Conservation (phyloP, 2,888 invertebrate genomes). For the Megamerina dolium region DNA sequence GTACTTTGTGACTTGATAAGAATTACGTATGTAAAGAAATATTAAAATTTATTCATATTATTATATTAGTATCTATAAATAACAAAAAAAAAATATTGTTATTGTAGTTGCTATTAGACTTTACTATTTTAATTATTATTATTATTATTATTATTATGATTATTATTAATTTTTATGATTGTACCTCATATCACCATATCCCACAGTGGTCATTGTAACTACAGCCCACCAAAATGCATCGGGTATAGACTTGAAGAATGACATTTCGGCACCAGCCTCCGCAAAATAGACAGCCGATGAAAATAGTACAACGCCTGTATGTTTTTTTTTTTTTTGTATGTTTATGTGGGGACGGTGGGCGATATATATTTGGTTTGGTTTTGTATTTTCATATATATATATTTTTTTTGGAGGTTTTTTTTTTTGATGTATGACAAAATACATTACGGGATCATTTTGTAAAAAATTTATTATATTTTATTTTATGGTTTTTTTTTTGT, state of each 20-base stretch:
- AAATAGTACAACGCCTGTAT: conserved; percentile 95
- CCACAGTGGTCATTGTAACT: conserved; percentile 99
- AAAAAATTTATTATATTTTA: too few relatives aligned
- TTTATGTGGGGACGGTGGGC: neutral
- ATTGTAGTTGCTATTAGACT: neutral
- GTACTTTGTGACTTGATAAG: too few relatives aligned
- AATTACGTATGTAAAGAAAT: too few relatives aligned
- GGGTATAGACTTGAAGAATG: conserved; percentile 99
- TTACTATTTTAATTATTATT: neutral
- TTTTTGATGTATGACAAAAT: too few relatives aligned
- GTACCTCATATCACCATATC: conserved; percentile 99
- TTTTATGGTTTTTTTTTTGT: too few relatives aligned
- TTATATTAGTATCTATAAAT: too few relatives aligned
- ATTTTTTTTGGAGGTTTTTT: neutral
- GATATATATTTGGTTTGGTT: neutral
- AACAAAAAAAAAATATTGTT: neutral
- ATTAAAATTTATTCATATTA: too few relatives aligned
- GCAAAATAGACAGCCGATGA: conserved; percentile 99
- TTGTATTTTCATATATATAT: neutral
- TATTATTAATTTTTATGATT: conserved; percentile 14
- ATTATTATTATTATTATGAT: conserved; percentile 10
- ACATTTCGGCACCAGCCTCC: conserved; percentile 98
- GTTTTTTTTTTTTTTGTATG: neutral
- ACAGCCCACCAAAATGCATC: conserved; percentile 99
- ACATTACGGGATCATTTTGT: too few relatives aligned